Conservation (phyloP, 2,113 vertebrate species). For the Corydoras maculifer region DNA sequence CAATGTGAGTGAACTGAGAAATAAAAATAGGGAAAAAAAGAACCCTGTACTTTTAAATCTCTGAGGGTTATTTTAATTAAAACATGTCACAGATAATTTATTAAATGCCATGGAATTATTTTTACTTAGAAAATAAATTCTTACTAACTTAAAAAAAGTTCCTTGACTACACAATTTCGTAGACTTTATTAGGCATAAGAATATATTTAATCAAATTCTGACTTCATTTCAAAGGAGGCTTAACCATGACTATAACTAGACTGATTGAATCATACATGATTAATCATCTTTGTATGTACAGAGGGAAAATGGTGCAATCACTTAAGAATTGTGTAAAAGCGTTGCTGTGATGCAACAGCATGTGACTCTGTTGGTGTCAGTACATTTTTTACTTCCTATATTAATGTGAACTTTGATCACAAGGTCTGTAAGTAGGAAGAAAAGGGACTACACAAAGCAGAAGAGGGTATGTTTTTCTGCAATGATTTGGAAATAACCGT, state of each 20-base stretch:
- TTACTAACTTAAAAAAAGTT: no score
- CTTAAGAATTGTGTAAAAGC: conserved; percentile 49
- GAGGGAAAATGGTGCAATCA: conserved; percentile 52
- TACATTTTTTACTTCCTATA: conserved; percentile 28
- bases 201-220: no score
- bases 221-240: no score
- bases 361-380: conserved; percentile 47
- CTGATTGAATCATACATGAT: no score
- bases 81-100: neutral
- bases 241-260: no score
- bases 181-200: no score
- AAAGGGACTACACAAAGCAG: conserved; percentile 37
- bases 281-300: conserved; percentile 46
- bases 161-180: no score
- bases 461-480: conserved; percentile 27
- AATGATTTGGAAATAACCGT: neutral
- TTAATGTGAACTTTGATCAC: conserved; percentile 30
- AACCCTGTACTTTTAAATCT: neutral
- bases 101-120: no score
- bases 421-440: conserved; percentile 18
- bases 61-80: neutral
- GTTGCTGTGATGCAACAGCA: conserved; percentile 46
- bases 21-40: neutral
- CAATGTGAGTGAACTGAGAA: no score
- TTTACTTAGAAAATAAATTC: no score